Evolutionary conservation across 1,140 invertebrate genomes (phyloP).

Genomic region (Dermatophagoides farinae): DNA sequence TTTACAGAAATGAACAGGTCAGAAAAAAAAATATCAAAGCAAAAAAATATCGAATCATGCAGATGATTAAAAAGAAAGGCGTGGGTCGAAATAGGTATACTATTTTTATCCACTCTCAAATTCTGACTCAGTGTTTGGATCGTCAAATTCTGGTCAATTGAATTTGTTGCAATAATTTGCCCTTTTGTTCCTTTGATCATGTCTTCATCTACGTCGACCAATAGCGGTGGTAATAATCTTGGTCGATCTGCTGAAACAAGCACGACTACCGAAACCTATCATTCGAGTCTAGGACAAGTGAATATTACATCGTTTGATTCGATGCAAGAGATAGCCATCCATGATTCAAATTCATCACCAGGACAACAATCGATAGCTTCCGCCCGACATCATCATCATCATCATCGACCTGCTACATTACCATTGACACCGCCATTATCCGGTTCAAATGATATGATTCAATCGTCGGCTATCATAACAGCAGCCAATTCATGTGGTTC

Average conservation of each 20-base stretch:
- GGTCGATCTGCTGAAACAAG: too few relatives aligned
- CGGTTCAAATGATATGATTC: neutral
- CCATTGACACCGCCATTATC: neutral
- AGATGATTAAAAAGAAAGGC: neutral
- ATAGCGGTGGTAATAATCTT: too few relatives aligned
- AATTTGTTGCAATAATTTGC: neutral
- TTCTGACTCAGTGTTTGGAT: neutral
- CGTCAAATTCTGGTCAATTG: neutral
- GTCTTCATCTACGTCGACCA: too few relatives aligned
- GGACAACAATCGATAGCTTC: too few relatives aligned
- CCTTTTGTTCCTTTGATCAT: neutral
- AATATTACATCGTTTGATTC: slow-evolving; percentile 9
- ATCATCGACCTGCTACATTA: slow-evolving; percentile 8
- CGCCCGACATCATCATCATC: neutral
- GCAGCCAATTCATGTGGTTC: too few relatives aligned
- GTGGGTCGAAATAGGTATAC: too few relatives aligned
- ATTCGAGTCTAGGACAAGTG: neutral
- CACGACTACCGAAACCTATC: neutral
- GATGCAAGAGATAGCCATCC: slow-evolving; percentile 11
- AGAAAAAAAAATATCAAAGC: too few relatives aligned
- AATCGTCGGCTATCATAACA: neutral
- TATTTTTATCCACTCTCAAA: too few relatives aligned
- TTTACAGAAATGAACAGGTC: slow-evolving; percentile 70
- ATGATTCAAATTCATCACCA: neutral
- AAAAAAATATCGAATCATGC: neutral